Conservation (phyloP, 2,113 vertebrate genomes). For the Hemibates koningsi region DNA sequence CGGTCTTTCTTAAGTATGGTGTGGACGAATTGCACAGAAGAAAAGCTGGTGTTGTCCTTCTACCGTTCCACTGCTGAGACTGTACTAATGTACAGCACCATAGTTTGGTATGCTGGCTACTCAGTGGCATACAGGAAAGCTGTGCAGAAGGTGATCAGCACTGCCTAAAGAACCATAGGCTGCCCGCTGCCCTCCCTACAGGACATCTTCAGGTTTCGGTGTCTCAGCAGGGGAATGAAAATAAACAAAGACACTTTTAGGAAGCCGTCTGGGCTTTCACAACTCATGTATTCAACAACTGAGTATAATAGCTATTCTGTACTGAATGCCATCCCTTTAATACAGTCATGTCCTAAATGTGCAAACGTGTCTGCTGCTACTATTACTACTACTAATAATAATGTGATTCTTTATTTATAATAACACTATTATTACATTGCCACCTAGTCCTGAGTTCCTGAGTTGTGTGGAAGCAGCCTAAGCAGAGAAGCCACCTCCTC, state of each 20-base stretch:
- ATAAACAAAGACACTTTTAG: background rate
- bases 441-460: background rate
- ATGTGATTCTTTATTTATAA: background rate
- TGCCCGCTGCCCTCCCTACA: background rate
- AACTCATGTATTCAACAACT: background rate
- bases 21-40: background rate
- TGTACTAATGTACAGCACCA: background rate
- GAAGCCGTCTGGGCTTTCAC: background rate
- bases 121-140: background rate
- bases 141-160: background rate
- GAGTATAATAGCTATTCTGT: background rate
- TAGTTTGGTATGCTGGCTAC: background rate
- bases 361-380: background rate
- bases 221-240: background rate
- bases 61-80: background rate
- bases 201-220: background rate
- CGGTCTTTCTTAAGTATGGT: background rate
- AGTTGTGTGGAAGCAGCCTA: background rate
- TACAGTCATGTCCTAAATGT: background rate
- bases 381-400: background rate
- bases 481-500: background rate
- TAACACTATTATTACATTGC: background rate
- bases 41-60: background rate
- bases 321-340: background rate
- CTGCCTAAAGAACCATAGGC: background rate